These are phyloP conservation scores for Ctenopoma kingsleyae DNA, from an alignment of 2,797 vertebrate species.

Conservation along the genomic window DNA sequence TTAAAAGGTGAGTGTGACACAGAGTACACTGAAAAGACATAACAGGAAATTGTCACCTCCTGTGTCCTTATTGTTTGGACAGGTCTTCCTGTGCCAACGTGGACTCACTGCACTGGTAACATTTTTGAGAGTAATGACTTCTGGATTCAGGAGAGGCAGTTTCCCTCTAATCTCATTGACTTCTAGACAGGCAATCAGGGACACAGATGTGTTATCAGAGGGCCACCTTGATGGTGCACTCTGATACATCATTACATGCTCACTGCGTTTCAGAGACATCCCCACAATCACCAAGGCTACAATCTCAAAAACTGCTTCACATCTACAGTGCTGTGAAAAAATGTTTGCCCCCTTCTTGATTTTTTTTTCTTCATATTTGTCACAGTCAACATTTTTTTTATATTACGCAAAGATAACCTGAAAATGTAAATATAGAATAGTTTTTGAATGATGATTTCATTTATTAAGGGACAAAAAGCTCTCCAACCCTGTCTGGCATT, in stretches of 20 bases:
- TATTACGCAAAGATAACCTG: too few species aligned
- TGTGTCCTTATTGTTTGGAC: slow-evolving; percentile 28
- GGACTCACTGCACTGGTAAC: slow-evolving; percentile 54
- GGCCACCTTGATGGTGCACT: slow-evolving; percentile 65
- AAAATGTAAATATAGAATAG: too few species aligned
- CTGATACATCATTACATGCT: slow-evolving; percentile 58
- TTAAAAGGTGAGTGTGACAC: slow-evolving; percentile 40
- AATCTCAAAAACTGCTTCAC: neutral
- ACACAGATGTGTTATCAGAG: slow-evolving; percentile 67
- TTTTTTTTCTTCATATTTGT: too few species aligned
- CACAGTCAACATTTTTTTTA: too few species aligned
- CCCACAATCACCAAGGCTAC: neutral
- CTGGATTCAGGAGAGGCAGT: slow-evolving; percentile 49
- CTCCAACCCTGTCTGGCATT: too few species aligned
- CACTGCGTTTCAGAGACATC: slow-evolving; percentile 33
- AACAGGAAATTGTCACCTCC: slow-evolving; percentile 22
- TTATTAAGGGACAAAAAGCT: too few species aligned
- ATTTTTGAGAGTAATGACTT: slow-evolving; percentile 61
- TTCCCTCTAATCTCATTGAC: slow-evolving; percentile 73
- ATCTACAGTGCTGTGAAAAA: neutral
- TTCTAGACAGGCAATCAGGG: slow-evolving; percentile 73
- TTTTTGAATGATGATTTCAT: too few species aligned
- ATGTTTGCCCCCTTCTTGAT: too few species aligned
- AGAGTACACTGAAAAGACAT: slow-evolving; percentile 13
- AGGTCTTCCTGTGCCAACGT: slow-evolving; percentile 24